These are phyloP conservation scores for Cryptotis parvus DNA, from an alignment of 2,113 vertebrate species.

Conservation along the genomic window DNA sequence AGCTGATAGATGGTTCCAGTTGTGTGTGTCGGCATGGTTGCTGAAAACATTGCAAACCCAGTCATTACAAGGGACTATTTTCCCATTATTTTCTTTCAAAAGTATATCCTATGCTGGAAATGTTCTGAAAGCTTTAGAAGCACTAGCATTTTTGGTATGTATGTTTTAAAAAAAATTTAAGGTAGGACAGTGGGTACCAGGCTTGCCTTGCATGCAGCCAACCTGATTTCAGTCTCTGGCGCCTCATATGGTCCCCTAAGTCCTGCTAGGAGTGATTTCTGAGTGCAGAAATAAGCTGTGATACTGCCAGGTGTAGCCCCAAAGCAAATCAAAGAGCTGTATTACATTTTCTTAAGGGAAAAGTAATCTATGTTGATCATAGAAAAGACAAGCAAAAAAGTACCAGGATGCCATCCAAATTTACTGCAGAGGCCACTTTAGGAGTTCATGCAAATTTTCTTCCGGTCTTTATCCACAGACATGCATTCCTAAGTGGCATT, in stretches of 20 bases:
- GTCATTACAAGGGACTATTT: not conserved
- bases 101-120: conserved; percentile 30
- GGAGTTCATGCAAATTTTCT: not conserved
- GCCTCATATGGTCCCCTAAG: too few relatives aligned
- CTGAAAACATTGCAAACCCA: not conserved
- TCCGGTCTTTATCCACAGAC: not conserved
- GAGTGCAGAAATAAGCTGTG: too few relatives aligned
- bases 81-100: conserved; percentile 46
- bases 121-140: conserved; percentile 11
- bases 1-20: conserved; percentile 51
- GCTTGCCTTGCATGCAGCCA: too few relatives aligned
- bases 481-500: not conserved
- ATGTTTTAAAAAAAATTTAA: too few relatives aligned
- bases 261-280: too few relatives aligned
- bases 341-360: conserved; percentile 60
- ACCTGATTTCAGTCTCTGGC: too few relatives aligned
- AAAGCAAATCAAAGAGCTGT: not conserved
- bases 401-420: not conserved
- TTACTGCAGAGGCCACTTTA: not conserved
- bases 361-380: conserved; percentile 25
- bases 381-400: conserved; percentile 51
- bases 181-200: too few relatives aligned
- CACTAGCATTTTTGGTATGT: not conserved
- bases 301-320: too few relatives aligned
- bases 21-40: not conserved